These are phyloP conservation scores for Novumbra hubbsi DNA, from an alignment of 2,797 vertebrate genomes.

Conservation along the genomic window DNA sequence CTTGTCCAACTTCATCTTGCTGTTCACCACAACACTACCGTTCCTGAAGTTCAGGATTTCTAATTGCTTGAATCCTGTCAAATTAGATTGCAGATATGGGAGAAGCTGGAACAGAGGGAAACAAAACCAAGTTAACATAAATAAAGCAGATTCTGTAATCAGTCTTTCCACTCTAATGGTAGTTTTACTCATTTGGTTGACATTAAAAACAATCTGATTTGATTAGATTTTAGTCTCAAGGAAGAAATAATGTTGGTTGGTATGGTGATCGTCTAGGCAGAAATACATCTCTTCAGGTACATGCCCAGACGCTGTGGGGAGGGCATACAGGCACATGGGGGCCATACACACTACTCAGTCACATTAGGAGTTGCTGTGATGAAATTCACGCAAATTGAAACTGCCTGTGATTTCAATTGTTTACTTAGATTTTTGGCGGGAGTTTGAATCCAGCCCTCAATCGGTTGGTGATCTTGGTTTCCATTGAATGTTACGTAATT, in stretches of 20 bases:
- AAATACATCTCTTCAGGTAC: too few species aligned
- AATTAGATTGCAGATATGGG: constrained; percentile 88
- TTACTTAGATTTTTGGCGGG: too few species aligned
- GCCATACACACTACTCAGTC: too few species aligned
- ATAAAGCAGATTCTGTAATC: neutral
- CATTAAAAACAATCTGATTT: neutral
- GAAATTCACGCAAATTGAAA: too few species aligned
- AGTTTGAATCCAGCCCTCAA: too few species aligned
- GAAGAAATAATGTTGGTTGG: neutral
- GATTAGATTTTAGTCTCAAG: neutral
- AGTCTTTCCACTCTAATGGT: neutral
- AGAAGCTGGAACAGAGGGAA: constrained; percentile 78
- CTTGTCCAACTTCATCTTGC: constrained; percentile 86
- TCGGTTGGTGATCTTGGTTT: too few species aligned
- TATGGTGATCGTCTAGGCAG: neutral
- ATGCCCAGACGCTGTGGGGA: too few species aligned
- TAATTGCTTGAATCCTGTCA: constrained; percentile 91
- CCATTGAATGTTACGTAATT: too few species aligned
- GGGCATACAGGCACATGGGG: too few species aligned
- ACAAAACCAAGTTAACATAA: constrained; percentile 12
- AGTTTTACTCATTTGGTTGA: neutral
- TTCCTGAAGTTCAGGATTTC: constrained; percentile 96
- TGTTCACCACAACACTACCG: constrained; percentile 92
- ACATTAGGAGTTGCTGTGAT: too few species aligned
- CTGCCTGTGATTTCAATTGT: too few species aligned